phyloP scores from a whole-genome alignment of 2,113 vertebrate species.

The Todiramphus chloris region DNA sequence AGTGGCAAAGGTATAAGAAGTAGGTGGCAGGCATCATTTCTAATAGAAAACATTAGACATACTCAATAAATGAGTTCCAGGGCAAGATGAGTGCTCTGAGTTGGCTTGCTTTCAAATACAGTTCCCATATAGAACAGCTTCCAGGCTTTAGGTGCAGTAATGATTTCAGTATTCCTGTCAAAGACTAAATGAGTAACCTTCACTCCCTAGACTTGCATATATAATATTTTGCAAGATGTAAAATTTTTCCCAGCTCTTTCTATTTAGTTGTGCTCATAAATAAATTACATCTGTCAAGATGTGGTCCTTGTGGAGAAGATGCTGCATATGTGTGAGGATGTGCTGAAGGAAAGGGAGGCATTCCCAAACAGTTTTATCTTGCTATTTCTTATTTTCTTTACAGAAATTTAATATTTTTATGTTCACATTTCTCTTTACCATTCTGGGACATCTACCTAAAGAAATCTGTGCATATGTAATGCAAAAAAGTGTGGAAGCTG shows the following conservation, averaged over 20 bases:
- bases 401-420: background rate
- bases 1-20: background rate
- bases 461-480: background rate
- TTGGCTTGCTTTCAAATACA: background rate
- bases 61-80: background rate
- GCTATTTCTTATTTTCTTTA: background rate
- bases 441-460: background rate
- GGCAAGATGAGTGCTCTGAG: background rate
- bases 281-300: background rate
- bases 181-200: background rate
- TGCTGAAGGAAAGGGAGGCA: background rate
- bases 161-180: background rate
- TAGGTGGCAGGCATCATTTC: background rate
- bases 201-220: background rate
- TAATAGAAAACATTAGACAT: background rate
- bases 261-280: background rate
- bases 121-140: background rate
- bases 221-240: background rate
- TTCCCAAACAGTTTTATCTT: background rate
- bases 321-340: fast-evolving
- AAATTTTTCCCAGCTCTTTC: background rate
- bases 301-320: background rate
- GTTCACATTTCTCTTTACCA: background rate
- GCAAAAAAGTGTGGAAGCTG: background rate
- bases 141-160: background rate